Evolutionary conservation across 2,888 invertebrate species (phyloP).

Genomic region (Danaus chrysippus): DNA sequence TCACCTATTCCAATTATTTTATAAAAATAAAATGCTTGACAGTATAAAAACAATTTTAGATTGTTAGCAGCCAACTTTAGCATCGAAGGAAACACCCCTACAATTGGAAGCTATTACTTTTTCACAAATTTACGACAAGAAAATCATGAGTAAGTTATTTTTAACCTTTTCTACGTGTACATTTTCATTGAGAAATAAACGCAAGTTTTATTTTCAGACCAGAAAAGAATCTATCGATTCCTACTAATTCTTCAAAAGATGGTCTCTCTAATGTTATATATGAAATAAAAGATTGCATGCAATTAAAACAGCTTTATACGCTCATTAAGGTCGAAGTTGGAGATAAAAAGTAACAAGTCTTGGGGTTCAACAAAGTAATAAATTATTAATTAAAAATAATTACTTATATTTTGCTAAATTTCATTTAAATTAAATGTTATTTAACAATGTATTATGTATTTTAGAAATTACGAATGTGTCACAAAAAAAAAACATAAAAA

Average conservation of each 20-base stretch:
- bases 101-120: conserved; percentile 26
- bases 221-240: not conserved
- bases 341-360: not conserved
- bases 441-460: too few species aligned
- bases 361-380: not conserved
- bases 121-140: conserved; percentile 17
- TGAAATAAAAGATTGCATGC: conserved; percentile 26
- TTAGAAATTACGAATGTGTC: too few species aligned
- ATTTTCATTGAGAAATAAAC: not conserved
- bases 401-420: not conserved
- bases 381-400: not conserved
- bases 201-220: conserved; percentile 1
- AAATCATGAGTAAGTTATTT: conserved; percentile 3
- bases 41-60: conserved; percentile 23
- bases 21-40: not conserved
- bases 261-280: conserved; percentile 42
- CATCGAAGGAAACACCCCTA: conserved; percentile 24
- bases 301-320: conserved; percentile 38
- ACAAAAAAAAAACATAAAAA: too few species aligned
- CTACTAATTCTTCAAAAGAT: conserved; percentile 36
- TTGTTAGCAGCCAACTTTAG: conserved; percentile 27
- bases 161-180: not conserved
- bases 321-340: conserved; percentile 33
- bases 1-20: not conserved
- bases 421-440: too few species aligned